A percentile compares a stretch with the other conserved stretches of the same genome.
Conservation (phyloP, 2,797 vertebrate species). For the Kryptopterus vitreolus region DNA sequence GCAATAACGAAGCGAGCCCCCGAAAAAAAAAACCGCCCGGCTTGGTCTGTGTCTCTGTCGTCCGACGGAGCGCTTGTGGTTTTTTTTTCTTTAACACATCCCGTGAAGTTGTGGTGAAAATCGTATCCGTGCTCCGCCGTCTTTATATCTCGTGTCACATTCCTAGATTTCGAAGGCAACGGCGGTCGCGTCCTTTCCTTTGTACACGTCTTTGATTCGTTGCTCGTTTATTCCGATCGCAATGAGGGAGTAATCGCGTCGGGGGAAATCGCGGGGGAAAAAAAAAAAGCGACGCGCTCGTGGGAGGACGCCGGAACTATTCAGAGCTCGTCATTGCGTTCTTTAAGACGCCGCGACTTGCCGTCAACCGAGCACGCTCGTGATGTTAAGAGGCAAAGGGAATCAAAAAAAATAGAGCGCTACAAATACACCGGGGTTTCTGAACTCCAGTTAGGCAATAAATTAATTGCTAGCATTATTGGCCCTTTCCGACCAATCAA, state of each 20-base stretch:
- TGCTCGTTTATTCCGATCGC: neutral
- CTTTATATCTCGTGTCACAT: constrained; percentile 58
- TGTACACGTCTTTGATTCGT: neutral
- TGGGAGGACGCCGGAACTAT: neutral
- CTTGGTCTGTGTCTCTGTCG: constrained; percentile 18
- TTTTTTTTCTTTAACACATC: constrained; percentile 53
- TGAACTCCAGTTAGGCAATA: no score
- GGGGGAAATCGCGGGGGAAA: no score
- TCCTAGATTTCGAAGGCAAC: constrained; percentile 59
- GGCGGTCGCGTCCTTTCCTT: neutral
- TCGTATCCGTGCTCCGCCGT: constrained; percentile 63
- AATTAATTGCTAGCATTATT: no score
- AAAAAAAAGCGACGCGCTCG: neutral
- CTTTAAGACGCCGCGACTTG: neutral
- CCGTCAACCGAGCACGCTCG: neutral
- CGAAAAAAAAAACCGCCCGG: neutral
- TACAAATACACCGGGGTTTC: no score
- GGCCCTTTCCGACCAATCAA: no score
- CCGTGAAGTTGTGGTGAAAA: constrained; percentile 69
- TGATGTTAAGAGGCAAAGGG: neutral
- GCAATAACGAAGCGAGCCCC: constrained; percentile 14
- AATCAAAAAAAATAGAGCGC: neutral
- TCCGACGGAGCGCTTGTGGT: constrained; percentile 31
- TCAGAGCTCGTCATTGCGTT: neutral
- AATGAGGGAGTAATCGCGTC: neutral